Evolutionary conservation across 2,113 vertebrate species (phyloP).

Genomic region (sheep (Ovis aries)): ARS-UI_Ramb_v3.0 NC_056055.1:4222001-4222500

Average conservation of each 20-base stretch:
- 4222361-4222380: background rate
- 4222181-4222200: background rate
- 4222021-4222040: background rate
- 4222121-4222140: background rate
- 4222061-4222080: background rate
- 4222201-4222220: background rate
- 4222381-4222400: background rate
- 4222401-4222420: background rate
- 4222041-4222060: background rate
- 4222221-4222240: too few relatives aligned
- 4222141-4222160: rapidly evolving
- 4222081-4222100: background rate
- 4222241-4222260: background rate
- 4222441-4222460: rapidly evolving
- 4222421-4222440: rapidly evolving
- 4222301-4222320: background rate
- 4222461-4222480: rapidly evolving
- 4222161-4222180: background rate
- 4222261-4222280: rapidly evolving
- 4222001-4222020: background rate
- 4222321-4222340: background rate
- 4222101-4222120: background rate
- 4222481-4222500: rapidly evolving
- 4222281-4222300: rapidly evolving
- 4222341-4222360: background rate